These are phyloP conservation scores for Danionella dracula DNA, from an alignment of 2,797 vertebrate species.

Conservation along the genomic window DNA sequence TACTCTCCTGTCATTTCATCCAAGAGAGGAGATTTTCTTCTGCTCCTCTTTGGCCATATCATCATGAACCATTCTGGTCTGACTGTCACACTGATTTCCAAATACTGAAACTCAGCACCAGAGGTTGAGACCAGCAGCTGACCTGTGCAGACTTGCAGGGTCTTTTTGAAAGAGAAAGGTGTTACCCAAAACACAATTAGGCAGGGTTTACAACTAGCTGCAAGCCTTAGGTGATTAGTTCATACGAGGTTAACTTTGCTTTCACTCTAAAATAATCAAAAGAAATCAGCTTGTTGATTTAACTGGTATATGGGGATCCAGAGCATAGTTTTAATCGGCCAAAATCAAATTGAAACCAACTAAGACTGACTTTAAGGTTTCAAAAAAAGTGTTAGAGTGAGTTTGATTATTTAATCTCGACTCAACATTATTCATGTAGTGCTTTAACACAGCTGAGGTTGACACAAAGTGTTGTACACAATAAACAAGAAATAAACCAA, in stretches of 20 bases:
- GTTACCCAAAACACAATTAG: not conserved
- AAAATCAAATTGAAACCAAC: too few species aligned
- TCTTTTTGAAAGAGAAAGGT: not conserved
- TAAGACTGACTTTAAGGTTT: too few species aligned
- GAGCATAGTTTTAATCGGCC: too few species aligned
- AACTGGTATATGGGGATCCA: too few species aligned
- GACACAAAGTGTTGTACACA: too few species aligned
- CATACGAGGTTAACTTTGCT: not conserved
- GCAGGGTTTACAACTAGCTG: not conserved
- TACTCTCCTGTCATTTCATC: not conserved
- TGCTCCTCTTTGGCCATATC: slow-evolving; percentile 34
- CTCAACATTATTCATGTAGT: too few species aligned
- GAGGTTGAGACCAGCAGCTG: slow-evolving; percentile 49
- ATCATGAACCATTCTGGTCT: not conserved
- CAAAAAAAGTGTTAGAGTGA: too few species aligned
- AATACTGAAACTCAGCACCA: slow-evolving; percentile 42
- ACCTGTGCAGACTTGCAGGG: slow-evolving; percentile 49
- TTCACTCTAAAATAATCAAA: not conserved
- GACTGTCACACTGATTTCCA: slow-evolving; percentile 13
- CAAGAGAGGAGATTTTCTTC: not conserved
- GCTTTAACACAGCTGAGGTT: too few species aligned
- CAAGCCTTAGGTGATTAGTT: not conserved
- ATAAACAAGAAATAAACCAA: too few species aligned
- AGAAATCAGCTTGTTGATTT: too few species aligned
- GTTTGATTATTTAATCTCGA: too few species aligned